A percentile compares a stretch with the other conserved stretches of the same genome.
These are phyloP conservation scores for Chironomus tentans DNA, from an alignment of 2,888 invertebrate genomes.

Conservation along the genomic window DNA sequence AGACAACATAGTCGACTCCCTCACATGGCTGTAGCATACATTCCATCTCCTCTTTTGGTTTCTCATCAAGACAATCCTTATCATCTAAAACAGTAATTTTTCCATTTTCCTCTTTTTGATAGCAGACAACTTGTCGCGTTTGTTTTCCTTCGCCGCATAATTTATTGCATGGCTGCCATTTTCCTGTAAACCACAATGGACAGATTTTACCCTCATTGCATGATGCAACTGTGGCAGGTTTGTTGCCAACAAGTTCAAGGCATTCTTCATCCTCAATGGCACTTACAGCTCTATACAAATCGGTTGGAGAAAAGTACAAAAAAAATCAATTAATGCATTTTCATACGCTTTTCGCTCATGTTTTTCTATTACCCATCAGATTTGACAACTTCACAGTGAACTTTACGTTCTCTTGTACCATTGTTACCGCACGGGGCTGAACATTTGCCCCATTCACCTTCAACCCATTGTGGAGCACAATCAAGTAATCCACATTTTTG, in stretches of 20 bases:
- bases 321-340: neutral
- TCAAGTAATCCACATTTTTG: constrained; percentile 65
- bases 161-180: constrained; percentile 86
- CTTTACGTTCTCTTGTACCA: constrained; percentile 58
- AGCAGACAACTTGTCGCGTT: constrained; percentile 71
- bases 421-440: constrained; percentile 71
- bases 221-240: constrained; percentile 56
- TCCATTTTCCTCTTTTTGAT: constrained; percentile 50
- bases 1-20: constrained; percentile 83
- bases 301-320: constrained; percentile 9
- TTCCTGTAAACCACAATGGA: constrained; percentile 77
- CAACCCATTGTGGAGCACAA: constrained; percentile 74
- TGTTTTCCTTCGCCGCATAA: constrained; percentile 86
- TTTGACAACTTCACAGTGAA: constrained; percentile 73
- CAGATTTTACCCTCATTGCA: constrained; percentile 73
- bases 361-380: constrained; percentile 50
- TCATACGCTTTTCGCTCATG: neutral
- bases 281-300: constrained; percentile 46
- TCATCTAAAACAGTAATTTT: constrained; percentile 59
- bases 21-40: constrained; percentile 79
- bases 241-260: constrained; percentile 54
- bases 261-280: constrained; percentile 70
- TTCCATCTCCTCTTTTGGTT: constrained; percentile 57
- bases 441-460: constrained; percentile 71
- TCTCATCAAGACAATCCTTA: constrained; percentile 54